Evolutionary conservation across 2,113 vertebrate genomes (phyloP).

Genomic region (Dicaeum eximium): DNA sequence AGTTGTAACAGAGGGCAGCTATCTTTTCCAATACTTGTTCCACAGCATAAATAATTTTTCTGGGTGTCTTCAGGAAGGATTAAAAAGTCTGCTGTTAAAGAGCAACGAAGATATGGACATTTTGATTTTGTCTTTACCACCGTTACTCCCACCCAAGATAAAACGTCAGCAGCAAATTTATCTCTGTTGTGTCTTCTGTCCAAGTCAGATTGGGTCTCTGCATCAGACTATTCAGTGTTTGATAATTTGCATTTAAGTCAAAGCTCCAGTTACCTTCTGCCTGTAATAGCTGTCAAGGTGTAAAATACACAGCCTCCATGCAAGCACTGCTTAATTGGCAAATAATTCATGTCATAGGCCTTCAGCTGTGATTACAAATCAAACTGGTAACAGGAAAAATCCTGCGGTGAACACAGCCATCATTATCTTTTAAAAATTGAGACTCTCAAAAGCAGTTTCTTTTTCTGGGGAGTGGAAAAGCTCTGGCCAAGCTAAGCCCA

Average conservation of each 20-base stretch:
- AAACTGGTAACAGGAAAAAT: background rate
- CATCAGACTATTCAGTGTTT: background rate
- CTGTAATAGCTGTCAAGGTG: constrained; percentile 12
- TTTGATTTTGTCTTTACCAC: constrained; percentile 36
- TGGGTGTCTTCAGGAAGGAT: constrained; percentile 8
- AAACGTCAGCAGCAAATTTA: constrained; percentile 39
- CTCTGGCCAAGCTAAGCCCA: background rate
- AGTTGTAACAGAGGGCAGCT: constrained; percentile 32
- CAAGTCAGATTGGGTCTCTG: background rate
- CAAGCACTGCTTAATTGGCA: background rate
- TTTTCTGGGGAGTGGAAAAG: background rate
- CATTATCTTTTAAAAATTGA: background rate
- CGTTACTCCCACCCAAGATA: constrained; percentile 22
- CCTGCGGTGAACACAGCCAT: background rate
- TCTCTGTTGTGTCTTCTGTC: constrained; percentile 67
- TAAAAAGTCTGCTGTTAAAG: constrained; percentile 26
- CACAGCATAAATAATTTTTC: background rate
- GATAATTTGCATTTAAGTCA: constrained; percentile 22
- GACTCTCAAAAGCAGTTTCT: background rate
- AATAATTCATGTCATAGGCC: background rate
- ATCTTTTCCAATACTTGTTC: constrained; percentile 1
- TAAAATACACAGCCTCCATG: background rate
- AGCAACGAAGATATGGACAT: constrained; percentile 15
- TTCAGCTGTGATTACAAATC: background rate
- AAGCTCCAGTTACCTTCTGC: background rate